Evolutionary conservation across 1,140 invertebrate species (phyloP), one percentile per base, ranked within the genome.

Genomic region (Solenopsis invicta): DNA sequence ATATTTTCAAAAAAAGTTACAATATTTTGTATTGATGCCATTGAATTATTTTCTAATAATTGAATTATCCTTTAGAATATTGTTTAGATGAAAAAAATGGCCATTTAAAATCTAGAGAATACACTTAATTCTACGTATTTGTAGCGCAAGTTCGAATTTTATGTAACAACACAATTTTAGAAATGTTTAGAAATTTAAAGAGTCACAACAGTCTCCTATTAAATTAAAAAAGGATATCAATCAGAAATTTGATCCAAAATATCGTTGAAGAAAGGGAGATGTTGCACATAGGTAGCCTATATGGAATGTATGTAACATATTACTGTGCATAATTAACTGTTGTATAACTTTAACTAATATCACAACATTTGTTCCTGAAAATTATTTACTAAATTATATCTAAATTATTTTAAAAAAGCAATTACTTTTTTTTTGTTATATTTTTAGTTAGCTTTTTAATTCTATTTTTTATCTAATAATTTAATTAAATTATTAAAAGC

Each of bases 181-280:
- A 5, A 82, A 84, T 82, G 45, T 61, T 50, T 61, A 82, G 12
- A 74, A 61, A 75, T 75, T 71, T n/a, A 81, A 69, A 71, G n/a
- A 48, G 13, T 56, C n/a, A 9, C 59, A 59, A 61, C 18, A 50
- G 45, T 69, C n/a, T 80, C 9, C 13, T 2, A 54, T 81, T 56
- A 81, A 54, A 56, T 69, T 81, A 56, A 4, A 56, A 4, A 81
- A 67, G 2, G 29, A 80, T 41, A 69, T 54, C 2, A 69, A 2
- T 69, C 34, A 2, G 41, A 71, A 67, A 67, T 71, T 71, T 52
- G 1, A 41, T 67, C 37, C 56, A 54, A 78, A 67, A 69, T 24
- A 41, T 71, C 5, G 9, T 67, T 50, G n/a, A 50, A 81, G 1
- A 41, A 34, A 81, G 4, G 13, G 34, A 69, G 64, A 54, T 81